Percentiles rank a stretch among this genome's conserved stretches.
These are phyloP conservation scores for Gymnopithys bicolor DNA, from an alignment of 2,797 vertebrate genomes.

Conservation along the genomic window DNA sequence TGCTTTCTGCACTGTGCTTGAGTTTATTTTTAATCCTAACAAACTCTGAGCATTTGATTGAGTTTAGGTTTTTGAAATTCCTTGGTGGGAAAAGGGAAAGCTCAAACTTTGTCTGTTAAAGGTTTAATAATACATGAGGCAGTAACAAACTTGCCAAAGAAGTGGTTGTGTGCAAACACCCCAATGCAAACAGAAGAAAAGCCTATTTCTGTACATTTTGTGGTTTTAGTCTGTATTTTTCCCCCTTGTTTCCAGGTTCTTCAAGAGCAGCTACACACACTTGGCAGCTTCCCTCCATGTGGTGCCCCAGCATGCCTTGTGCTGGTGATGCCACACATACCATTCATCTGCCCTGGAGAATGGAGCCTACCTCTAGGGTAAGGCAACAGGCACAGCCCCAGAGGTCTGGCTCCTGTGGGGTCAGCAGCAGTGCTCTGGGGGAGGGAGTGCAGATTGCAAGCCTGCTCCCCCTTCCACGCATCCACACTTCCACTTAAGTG, in stretches of 20 bases:
- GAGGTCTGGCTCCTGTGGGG: neutral
- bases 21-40: neutral
- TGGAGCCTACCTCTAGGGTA: slow-evolving; percentile 7
- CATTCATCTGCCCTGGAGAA: slow-evolving; percentile 14
- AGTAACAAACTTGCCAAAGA: neutral
- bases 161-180: neutral
- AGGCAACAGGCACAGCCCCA: slow-evolving; percentile 1
- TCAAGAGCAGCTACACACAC: neutral
- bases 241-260: slow-evolving; percentile 47
- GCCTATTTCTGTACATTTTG: neutral
- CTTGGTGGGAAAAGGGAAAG: neutral
- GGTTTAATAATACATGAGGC: neutral
- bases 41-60: neutral
- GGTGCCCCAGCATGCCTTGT: slow-evolving; percentile 42
- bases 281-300: slow-evolving; percentile 24
- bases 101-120: neutral
- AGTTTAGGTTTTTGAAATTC: neutral
- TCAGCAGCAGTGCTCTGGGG: neutral
- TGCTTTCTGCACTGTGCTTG: neutral
- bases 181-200: neutral
- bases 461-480: neutral
- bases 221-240: slow-evolving; percentile 26
- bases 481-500: neutral
- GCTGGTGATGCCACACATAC: slow-evolving; percentile 16
- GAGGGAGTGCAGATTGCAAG: neutral